Base-by-base conservation (phyloP, 2,797 vertebrate genomes). In the Poeciliopsis infans region DNA sequence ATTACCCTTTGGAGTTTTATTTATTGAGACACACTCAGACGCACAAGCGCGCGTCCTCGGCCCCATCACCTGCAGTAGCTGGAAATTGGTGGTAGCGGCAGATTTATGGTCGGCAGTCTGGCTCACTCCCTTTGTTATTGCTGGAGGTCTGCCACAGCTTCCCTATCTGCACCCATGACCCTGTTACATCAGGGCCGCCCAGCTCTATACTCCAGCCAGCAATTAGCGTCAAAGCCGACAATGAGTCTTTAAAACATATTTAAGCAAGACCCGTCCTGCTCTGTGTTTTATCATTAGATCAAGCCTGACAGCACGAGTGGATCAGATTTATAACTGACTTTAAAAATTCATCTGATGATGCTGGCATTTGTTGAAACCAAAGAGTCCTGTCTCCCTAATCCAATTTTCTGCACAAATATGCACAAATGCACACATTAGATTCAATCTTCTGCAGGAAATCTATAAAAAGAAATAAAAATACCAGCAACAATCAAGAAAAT, bases 1-100 rank as follows among this genome's bases (percentile, higher is more conserved):
- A 84, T 80, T 90, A 88, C 91, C 93, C 96, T 95, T 96, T 96
- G 95, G 94, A 95, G 93, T 93, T 95, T 88, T 95, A 94, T 96
- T 96, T 95, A 96, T 94, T 94, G 95, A 95, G 76, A 79, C 75
- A 80, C 82, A 72, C 43, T 75, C 36, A 75, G 71, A 79, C 79
- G 66, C 78, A 82, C 28, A 77, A 72, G 82, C 57, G 70, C 66
- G 45, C 69, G 2, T 68, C n/a, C 79, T 79, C 76, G 71, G 68
- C 55, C 46, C 82, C 74, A 74, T 89, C 91, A 93, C 87, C 91
- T 91, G 86, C 86, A 53, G 84, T 82, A 75, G 86, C 68, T 91
- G 84, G 84, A 90, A 90, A 92, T 90, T 81, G 91, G 86, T 89
- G 89, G 91, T 92, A 94, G 91, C 93, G 93, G 90, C 88, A 94